Base-by-base conservation (phyloP, 1,140 invertebrate genomes). In the Drosophila pandora region DNA sequence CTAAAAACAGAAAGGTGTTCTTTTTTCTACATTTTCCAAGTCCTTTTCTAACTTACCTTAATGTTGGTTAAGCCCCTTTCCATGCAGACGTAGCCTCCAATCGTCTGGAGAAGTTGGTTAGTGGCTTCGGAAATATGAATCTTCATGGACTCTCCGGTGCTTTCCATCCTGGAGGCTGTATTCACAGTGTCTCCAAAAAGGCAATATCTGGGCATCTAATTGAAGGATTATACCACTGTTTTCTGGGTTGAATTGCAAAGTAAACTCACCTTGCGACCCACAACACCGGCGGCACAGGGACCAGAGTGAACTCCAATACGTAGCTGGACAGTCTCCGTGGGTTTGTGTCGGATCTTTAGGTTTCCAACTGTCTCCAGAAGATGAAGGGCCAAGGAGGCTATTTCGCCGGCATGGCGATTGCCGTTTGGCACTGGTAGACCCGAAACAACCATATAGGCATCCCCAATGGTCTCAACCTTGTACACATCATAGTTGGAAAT, bases 391-490 rank as follows among this genome's bases (percentile, higher is more conserved):
- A 98, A 97, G 4, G 96, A 97, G 6, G 96, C 96, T 49, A 98
- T 95, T 88, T 93, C 91, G 67, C 95, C 95, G 0, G 96, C 96
- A 92, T 96, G 96, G 0, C 80, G 65, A 92, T 97, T 95, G 0
- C 93, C 94, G 89, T 95, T 95, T 74, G 95, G 93, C 5, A 95
- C 93, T 0, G 97, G 97, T 61, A 98, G 93, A 1, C 97, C 98
- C 13, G 96, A 97, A n/a, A 97, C 97, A 2, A 98, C 90, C 97
- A 98, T 98, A 92, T 99, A 99, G 2, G 97, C 97, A 92, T 98
- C 97, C 2, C 97, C 97, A 74, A 99, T 99, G 0, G 97, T 99
- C 93, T 99, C 97, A 50, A 98, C 96, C 94, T 98, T 98, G 91
- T 98, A 98, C 2, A 98, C 97, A 85, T 96, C 96, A 90, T 97